Percentiles rank a stretch among this genome's conserved stretches.
Conservation (phyloP, 1,140 invertebrate genomes). For the Zaprionus tsacasi region DNA sequence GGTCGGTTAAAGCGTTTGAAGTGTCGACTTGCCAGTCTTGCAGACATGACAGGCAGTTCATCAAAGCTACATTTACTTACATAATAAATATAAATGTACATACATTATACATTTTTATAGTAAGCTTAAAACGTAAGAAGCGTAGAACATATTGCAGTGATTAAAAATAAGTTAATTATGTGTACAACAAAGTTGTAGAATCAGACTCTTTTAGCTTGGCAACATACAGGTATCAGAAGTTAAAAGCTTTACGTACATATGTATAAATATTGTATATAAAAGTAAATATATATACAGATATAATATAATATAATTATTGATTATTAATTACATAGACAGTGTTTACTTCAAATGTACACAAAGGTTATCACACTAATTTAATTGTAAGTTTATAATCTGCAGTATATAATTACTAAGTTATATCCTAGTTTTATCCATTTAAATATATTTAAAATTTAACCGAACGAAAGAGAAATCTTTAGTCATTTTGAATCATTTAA, state of each 20-base stretch:
- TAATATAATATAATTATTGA: background rate
- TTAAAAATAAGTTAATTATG: too few relatives aligned
- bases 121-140: background rate
- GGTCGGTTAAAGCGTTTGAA: background rate
- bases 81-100: too few relatives aligned
- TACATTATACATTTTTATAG: too few relatives aligned
- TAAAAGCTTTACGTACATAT: background rate
- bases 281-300: background rate
- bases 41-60: too few relatives aligned
- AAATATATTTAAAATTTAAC: background rate
- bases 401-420: background rate
- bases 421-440: background rate
- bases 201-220: background rate
- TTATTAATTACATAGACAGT: background rate
- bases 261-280: background rate
- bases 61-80: too few relatives aligned
- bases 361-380: slow-evolving; percentile 12
- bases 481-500: too few relatives aligned
- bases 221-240: background rate
- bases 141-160: too few relatives aligned
- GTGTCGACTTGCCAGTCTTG: too few relatives aligned
- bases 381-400: background rate
- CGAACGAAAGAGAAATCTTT: background rate
- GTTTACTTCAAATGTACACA: background rate
- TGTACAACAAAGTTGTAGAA: background rate